Base-by-base conservation (phyloP, 2,113 vertebrate genomes). In the Sinosuthora webbiana region DNA sequence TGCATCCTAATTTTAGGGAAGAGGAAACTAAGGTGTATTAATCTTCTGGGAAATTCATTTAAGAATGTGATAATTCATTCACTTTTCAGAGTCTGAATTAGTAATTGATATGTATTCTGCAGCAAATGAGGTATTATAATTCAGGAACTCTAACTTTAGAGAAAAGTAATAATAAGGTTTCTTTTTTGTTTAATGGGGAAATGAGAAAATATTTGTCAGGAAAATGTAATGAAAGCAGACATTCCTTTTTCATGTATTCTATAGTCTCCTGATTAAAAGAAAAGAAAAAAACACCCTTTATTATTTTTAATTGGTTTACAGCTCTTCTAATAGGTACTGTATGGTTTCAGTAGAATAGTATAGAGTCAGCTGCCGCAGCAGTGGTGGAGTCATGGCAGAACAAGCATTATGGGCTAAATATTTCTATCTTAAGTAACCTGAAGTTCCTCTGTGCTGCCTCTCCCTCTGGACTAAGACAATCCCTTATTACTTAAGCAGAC, bases 51-150 rank as follows among this genome's bases (percentile, higher is more conserved):
- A 96, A 96, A 97, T 92, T 70, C 7, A 30, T 89, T 89, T 79
- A 70, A 95, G 90, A 96, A 97, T 90, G 59, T 97, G 87, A 86
- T 97, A 85, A 97, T 87, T 97, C 79, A 89, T 94, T 95, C 89
- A 56, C 77, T 97, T 97, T 94, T 89, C 80, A 87, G 69, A 95
- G 47, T 69, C 42, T 81, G 47, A 31, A 13, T 71, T 95, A 76
- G 62, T 95, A 95, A 74, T 75, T 88, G 70, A 63, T 94, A 39
- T 73, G 55, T 87, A 33, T 80, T 81, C 62, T 55, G 21, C 75
- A 60, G 49, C 47, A 90, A 97, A 80, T 83, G 53, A 81, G 81
- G 55, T 83, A 76, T 28, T 85, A 33, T 49, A 52, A 83, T 75
- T 74, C 68, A 81, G 60, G 60, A 79, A 28, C 33, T 84, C 57